A percentile compares a stretch with the other conserved stretches of the same genome.
These are phyloP conservation scores for Cheirogaleus medius DNA, from an alignment of 2,113 vertebrate genomes.

Conservation along the genomic window DNA sequence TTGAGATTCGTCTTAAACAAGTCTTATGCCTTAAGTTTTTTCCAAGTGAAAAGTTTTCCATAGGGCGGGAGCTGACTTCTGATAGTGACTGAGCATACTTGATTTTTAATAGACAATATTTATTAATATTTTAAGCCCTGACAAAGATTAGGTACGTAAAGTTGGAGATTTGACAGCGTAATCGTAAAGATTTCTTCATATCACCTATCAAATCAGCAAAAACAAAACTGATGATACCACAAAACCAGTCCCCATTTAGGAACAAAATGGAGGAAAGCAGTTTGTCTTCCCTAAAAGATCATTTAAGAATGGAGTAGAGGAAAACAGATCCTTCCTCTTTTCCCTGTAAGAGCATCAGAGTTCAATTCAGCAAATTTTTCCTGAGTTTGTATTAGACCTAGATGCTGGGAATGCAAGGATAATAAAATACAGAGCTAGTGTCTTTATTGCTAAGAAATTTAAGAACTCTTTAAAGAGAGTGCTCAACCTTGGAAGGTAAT, in stretches of 20 bases:
- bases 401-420: background rate
- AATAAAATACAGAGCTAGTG: background rate
- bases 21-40: background rate
- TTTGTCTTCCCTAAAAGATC: background rate
- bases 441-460: background rate
- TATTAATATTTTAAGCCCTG: background rate
- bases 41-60: background rate
- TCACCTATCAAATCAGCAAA: background rate
- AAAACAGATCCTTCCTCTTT: background rate
- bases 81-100: background rate
- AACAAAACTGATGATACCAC: background rate
- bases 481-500: background rate
- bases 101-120: background rate
- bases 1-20: background rate
- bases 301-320: background rate
- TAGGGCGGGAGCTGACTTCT: background rate
- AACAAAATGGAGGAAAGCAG: background rate
- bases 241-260: constrained; percentile 15
- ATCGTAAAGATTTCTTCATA: background rate
- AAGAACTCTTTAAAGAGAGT: background rate
- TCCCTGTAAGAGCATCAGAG: background rate
- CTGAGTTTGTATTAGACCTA: background rate
- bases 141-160: background rate
- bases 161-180: background rate
- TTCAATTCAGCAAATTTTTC: background rate